Percentiles rank a stretch among this genome's conserved stretches.
These are phyloP conservation scores for Sitodiplosis mosellana DNA, from an alignment of 1,140 invertebrate genomes.

Conservation along the genomic window DNA sequence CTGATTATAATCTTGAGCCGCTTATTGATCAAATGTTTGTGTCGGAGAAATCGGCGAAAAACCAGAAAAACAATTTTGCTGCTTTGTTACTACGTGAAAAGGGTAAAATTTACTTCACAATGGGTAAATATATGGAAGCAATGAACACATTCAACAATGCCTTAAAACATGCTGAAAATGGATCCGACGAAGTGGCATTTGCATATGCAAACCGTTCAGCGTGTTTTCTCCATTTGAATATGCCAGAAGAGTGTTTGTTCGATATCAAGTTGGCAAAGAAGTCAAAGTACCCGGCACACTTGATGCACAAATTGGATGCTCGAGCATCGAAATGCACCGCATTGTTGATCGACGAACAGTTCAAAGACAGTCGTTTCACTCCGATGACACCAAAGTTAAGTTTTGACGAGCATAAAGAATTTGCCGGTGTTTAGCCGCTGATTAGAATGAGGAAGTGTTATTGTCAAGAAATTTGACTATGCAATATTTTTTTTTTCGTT, in stretches of 20 bases:
- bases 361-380: background rate
- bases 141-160: constrained; percentile 10
- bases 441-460: no score
- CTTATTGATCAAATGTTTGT: no score
- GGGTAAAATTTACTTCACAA: no score
- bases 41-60: no score
- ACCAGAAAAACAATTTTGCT: no score
- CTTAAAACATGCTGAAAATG: constrained; percentile 10
- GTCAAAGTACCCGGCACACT: constrained; percentile 11
- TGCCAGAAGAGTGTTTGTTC: constrained; percentile 19
- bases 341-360: no score
- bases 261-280: constrained; percentile 22
- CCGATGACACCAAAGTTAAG: background rate
- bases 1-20: no score
- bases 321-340: background rate
- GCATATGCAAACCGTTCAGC: constrained; percentile 27
- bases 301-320: background rate
- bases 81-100: no score
- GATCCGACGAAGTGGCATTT: constrained; percentile 14
- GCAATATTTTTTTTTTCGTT: no score
- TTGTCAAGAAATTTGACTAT: no score
- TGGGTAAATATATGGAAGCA: no score
- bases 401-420: background rate
- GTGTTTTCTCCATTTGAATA: constrained; percentile 19
- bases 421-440: no score